phyloP scores from a whole-genome alignment of 2,113 vertebrate genomes.

The Microcebus lehilahytsara region DNA sequence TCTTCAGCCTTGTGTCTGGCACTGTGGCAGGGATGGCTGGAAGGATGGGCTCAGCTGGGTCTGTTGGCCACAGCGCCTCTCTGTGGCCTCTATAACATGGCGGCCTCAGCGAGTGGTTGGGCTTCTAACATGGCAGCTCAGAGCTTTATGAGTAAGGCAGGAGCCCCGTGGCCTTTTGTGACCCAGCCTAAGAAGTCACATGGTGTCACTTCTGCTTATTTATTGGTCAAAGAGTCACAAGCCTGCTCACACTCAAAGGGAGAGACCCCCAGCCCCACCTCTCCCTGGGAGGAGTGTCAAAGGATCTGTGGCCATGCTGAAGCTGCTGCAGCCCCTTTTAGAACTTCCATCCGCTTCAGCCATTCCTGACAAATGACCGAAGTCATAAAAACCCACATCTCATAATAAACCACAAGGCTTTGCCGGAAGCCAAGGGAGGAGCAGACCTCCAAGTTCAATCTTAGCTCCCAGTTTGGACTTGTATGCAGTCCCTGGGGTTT shows the following conservation, averaged over 20 bases:
- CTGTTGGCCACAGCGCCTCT: background rate
- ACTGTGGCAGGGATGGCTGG: background rate
- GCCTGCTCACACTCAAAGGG: accelerated
- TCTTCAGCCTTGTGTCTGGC: background rate
- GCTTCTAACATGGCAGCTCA: background rate
- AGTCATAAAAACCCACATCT: background rate
- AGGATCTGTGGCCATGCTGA: background rate
- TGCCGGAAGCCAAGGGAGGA: background rate
- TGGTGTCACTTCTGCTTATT: background rate
- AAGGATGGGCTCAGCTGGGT: background rate
- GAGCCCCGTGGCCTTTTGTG: background rate
- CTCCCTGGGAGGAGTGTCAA: background rate
- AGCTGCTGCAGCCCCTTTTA: background rate
- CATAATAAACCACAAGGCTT: background rate
- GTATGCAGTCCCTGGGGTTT: accelerated
- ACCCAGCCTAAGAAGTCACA: background rate
- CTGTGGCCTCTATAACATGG: background rate
- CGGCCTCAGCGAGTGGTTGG: background rate
- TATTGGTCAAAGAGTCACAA: background rate
- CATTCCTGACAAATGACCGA: background rate
- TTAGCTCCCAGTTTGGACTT: background rate
- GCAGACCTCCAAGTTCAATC: background rate
- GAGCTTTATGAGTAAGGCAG: background rate
- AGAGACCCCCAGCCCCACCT: background rate
- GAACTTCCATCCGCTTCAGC: background rate